Evolutionary conservation across 2,797 vertebrate genomes (phyloP).

Genomic region (Anableps anableps): DNA sequence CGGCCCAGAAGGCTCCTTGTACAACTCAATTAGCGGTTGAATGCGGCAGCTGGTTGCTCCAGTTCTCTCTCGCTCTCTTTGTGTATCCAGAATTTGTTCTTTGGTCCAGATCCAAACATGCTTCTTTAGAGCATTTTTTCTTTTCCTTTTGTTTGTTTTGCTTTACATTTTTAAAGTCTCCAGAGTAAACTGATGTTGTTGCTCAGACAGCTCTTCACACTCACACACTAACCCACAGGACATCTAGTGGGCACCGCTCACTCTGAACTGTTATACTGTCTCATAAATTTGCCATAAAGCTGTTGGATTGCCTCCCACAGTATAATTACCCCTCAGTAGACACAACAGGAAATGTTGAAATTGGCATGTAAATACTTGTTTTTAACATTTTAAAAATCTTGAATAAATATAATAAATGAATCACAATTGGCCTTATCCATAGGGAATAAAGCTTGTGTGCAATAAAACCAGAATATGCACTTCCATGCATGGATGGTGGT

Average conservation of each 20-base stretch:
- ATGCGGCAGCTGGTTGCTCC: constrained; percentile 44
- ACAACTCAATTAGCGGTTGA: constrained; percentile 55
- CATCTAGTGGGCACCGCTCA: constrained; percentile 6
- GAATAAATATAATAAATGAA: not conserved
- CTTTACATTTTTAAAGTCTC: not conserved
- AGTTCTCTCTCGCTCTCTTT: constrained; percentile 7
- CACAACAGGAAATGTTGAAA: not conserved
- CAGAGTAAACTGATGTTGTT: not conserved
- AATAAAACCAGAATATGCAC: too few species aligned
- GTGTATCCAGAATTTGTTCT: constrained; percentile 9
- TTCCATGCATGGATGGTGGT: too few species aligned
- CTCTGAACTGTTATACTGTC: constrained; percentile 19
- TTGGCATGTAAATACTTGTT: not conserved
- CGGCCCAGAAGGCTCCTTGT: constrained; percentile 27
- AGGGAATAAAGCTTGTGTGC: not conserved
- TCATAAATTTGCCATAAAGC: constrained; percentile 42
- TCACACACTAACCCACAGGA: constrained; percentile 9
- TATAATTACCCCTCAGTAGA: not conserved
- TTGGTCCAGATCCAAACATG: constrained; percentile 3
- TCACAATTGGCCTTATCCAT: not conserved
- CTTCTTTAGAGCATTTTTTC: not conserved
- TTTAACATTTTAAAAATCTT: not conserved
- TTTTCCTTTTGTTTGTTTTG: not conserved
- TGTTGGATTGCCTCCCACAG: constrained; percentile 7
- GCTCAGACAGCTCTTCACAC: not conserved